Evolutionary conservation across 1,140 invertebrate species (phyloP).

Genomic region (Drosophila bocqueti): DNA sequence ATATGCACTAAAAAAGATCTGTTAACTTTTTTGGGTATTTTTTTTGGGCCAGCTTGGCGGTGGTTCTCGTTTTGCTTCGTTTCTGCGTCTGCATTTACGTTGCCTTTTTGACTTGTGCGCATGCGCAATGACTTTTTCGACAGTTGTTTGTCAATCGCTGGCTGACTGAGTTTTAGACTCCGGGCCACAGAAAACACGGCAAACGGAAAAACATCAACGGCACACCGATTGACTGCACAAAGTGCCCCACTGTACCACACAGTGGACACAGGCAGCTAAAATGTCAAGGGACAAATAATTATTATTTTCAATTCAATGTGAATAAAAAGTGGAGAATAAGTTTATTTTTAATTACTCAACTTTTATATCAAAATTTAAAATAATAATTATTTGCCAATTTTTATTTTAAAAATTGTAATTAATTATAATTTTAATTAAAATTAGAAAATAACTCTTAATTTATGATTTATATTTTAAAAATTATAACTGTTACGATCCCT

Average conservation of each 20-base stretch:
- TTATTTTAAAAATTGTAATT: no score
- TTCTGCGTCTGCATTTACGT: constrained; percentile 66
- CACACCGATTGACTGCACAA: constrained; percentile 41
- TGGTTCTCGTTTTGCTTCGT: constrained; percentile 48
- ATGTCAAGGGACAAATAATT: constrained; percentile 2
- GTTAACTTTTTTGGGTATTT: constrained; percentile 48
- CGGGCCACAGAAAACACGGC: constrained; percentile 26
- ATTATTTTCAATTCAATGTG: no score
- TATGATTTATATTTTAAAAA: no score
- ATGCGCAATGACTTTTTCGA: constrained; percentile 81
- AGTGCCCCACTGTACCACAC: constrained; percentile 29
- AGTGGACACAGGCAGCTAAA: constrained; percentile 41
- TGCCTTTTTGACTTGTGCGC: constrained; percentile 76
- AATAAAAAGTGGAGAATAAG: no score
- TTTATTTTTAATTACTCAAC: no score
- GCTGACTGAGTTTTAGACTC: constrained; percentile 31
- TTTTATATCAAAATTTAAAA: no score
- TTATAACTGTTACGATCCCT: no score
- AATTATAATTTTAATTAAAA: no score
- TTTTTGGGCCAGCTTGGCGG: constrained; percentile 8
- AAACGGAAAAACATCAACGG: constrained; percentile 21
- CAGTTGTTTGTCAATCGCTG: constrained; percentile 78
- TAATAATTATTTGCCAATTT: no score
- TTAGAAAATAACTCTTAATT: no score
- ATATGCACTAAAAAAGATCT: constrained; percentile 49